Evolutionary conservation across 2,888 invertebrate species (phyloP).

Genomic region (Melanargia galathea): DNA sequence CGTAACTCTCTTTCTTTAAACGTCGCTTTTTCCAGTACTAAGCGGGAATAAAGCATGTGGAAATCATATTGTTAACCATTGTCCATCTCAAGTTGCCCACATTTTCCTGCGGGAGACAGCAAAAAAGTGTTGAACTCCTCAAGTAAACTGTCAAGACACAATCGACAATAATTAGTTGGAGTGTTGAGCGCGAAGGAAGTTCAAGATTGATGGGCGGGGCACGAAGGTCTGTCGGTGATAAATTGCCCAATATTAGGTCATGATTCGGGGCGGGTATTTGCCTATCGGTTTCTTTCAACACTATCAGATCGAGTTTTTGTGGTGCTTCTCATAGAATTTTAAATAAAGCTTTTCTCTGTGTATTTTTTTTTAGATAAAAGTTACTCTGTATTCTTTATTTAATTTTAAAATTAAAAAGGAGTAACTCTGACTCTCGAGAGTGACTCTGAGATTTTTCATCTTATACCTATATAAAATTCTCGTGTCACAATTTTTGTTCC

Average conservation of each 20-base stretch:
- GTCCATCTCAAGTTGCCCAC: not conserved
- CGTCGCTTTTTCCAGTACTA: too few relatives aligned
- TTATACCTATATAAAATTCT: too few relatives aligned
- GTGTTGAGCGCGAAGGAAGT: slow-evolving; percentile 73
- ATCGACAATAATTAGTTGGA: slow-evolving; percentile 78
- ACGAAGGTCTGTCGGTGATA: slow-evolving; percentile 80
- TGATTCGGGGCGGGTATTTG: slow-evolving; percentile 71
- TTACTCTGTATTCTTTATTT: too few relatives aligned
- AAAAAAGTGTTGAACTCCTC: slow-evolving; percentile 59
- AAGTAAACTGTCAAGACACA: slow-evolving; percentile 70
- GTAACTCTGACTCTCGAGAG: too few relatives aligned
- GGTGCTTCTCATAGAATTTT: slow-evolving; percentile 11
- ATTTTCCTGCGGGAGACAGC: slow-evolving; percentile 44
- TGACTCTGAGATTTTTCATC: too few relatives aligned
- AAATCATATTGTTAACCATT: slow-evolving; percentile 1
- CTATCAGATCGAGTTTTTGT: slow-evolving; percentile 21
- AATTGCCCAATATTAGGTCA: slow-evolving; percentile 79
- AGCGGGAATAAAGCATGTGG: too few relatives aligned
- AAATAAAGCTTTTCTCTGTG: slow-evolving; percentile 14
- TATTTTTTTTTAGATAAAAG: not conserved
- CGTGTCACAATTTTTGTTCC: too few relatives aligned
- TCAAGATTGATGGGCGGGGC: slow-evolving; percentile 75
- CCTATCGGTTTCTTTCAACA: slow-evolving; percentile 25
- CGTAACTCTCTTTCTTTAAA: too few relatives aligned
- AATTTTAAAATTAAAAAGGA: too few relatives aligned